These are phyloP conservation scores for Potorous gilbertii DNA, from an alignment of 2,797 vertebrate genomes.

Conservation along the genomic window DNA sequence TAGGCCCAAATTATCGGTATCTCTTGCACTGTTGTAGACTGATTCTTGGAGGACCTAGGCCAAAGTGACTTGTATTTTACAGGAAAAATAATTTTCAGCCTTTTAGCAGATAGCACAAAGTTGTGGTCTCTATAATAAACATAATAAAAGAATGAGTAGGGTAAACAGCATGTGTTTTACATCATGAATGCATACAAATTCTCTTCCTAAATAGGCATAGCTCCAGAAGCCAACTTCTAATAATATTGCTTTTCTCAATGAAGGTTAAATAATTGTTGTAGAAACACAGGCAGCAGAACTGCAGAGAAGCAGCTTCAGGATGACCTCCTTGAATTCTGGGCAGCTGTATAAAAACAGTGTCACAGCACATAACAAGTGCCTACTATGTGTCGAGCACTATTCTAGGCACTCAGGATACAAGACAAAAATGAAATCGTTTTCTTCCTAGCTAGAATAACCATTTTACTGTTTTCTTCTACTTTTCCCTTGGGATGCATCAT, in stretches of 20 bases:
- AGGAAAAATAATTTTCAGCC: conserved; percentile 39
- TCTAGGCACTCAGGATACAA: background rate
- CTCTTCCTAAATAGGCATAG: conserved; percentile 23
- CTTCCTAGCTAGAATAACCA: background rate
- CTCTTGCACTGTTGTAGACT: background rate
- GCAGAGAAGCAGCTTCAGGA: conserved; percentile 51
- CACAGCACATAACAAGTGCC: background rate
- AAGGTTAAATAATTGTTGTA: conserved; percentile 50
- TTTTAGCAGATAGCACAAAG: conserved; percentile 51
- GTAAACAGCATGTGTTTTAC: background rate
- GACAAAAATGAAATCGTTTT: background rate
- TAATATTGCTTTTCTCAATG: conserved; percentile 39
- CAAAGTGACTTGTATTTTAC: conserved; percentile 35
- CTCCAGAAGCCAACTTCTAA: conserved; percentile 60
- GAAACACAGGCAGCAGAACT: conserved; percentile 13
- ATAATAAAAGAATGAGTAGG: background rate
- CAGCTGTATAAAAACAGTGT: conserved; percentile 27
- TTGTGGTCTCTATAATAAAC: background rate
- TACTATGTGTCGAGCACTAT: background rate
- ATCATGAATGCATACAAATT: background rate
- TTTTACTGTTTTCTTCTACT: background rate
- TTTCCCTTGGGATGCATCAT: background rate
- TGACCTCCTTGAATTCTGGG: conserved; percentile 52
- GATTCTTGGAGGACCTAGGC: background rate
- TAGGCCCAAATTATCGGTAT: background rate